Evolutionary conservation across 2,888 invertebrate species (phyloP).

Genomic region (Leuctra nigra): DNA sequence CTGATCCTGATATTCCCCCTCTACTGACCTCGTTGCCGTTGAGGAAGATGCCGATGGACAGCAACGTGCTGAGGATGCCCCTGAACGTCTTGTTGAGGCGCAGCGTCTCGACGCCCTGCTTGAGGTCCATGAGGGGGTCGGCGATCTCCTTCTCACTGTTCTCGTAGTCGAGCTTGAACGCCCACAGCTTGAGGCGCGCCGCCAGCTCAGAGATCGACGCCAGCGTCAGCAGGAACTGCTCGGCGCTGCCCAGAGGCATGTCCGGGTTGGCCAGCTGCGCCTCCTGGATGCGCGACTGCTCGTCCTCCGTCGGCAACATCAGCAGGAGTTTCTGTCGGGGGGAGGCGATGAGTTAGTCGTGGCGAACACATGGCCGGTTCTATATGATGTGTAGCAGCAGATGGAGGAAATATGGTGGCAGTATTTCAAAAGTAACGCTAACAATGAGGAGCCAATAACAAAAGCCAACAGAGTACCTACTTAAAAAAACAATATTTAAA

Average conservation of each 20-base stretch:
- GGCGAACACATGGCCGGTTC: too few relatives aligned
- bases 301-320: slow-evolving; percentile 97
- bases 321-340: slow-evolving; percentile 89
- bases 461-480: too few relatives aligned
- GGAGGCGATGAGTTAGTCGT: too few relatives aligned
- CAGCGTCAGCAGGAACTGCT: slow-evolving; percentile 95
- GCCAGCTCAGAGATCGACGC: slow-evolving; percentile 93
- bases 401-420: too few relatives aligned
- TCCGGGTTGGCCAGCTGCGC: slow-evolving; percentile 90
- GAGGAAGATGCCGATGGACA: slow-evolving; percentile 93
- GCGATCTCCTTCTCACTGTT: slow-evolving; percentile 95
- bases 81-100: slow-evolving; percentile 91
- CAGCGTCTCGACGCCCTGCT: slow-evolving; percentile 90
- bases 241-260: slow-evolving; percentile 88
- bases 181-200: slow-evolving; percentile 92
- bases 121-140: slow-evolving; percentile 97
- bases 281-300: slow-evolving; percentile 91
- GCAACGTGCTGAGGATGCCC: slow-evolving; percentile 85
- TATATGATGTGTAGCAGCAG: too few relatives aligned
- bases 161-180: slow-evolving; percentile 98
- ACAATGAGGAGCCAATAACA: too few relatives aligned
- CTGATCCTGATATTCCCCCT: too few relatives aligned
- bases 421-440: too few relatives aligned
- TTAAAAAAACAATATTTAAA: too few relatives aligned
- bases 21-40: slow-evolving; percentile 65